Evolutionary conservation across 1,140 invertebrate species (phyloP).

Genomic region (Hormaphis cornu): DNA sequence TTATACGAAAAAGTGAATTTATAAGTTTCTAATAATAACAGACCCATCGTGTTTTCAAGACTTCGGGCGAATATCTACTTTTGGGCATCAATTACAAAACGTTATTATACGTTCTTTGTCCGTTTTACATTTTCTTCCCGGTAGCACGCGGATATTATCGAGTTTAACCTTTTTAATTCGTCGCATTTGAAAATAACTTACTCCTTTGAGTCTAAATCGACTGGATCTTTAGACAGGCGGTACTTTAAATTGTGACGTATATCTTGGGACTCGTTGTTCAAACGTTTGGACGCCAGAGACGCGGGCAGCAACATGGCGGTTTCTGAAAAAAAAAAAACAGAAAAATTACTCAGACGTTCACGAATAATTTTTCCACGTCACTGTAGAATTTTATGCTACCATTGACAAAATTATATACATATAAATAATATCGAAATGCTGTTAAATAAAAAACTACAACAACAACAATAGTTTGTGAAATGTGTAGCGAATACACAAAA

Average conservation of each 20-base stretch:
- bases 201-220: slow-evolving; percentile 67
- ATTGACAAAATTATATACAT: no score
- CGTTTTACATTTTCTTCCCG: no score
- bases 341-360: not conserved
- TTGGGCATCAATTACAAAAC: no score
- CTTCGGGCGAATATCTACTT: no score
- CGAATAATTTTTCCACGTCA: not conserved
- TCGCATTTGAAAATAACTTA: slow-evolving; percentile 45
- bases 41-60: no score
- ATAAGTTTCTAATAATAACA: no score
- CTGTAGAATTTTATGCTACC: no score
- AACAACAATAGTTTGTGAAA: no score
- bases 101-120: no score
- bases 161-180: not conserved
- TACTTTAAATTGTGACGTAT: slow-evolving; percentile 63
- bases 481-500: no score
- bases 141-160: no score
- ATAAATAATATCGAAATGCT: not conserved
- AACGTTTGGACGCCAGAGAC: slow-evolving; percentile 55
- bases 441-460: not conserved
- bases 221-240: slow-evolving; percentile 60
- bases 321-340: slow-evolving; percentile 54
- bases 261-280: slow-evolving; percentile 61
- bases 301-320: slow-evolving; percentile 70
- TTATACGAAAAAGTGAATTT: no score